Conservation (phyloP, 2,888 invertebrate species). For the Neoascia interrupta region DNA sequence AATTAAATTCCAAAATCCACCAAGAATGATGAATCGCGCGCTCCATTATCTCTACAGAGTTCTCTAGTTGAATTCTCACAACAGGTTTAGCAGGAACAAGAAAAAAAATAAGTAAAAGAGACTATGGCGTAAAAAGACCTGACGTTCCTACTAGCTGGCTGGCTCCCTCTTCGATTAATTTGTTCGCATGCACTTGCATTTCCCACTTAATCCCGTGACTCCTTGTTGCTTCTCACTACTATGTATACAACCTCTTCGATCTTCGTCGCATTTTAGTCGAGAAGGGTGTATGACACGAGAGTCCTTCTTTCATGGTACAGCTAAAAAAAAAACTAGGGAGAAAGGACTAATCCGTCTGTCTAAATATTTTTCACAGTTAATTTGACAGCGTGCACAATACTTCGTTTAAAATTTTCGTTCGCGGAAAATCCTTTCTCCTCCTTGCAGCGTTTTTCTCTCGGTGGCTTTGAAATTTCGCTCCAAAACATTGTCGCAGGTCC, state of each 20-base stretch:
- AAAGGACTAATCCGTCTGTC: constrained; percentile 68
- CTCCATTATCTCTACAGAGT: constrained; percentile 52
- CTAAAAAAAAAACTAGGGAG: constrained; percentile 1
- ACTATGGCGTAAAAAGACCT: constrained; percentile 10
- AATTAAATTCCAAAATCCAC: constrained; percentile 68
- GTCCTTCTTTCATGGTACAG: constrained; percentile 6
- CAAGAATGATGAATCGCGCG: constrained; percentile 68
- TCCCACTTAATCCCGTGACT: constrained; percentile 40
- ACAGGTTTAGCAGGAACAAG: constrained; percentile 2
- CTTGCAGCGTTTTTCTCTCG: not conserved
- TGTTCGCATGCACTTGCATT: constrained; percentile 63
- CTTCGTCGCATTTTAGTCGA: constrained; percentile 61
- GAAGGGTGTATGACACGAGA: not conserved
- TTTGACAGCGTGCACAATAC: constrained; percentile 69
- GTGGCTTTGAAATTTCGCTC: not conserved
- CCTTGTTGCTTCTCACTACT: constrained; percentile 53
- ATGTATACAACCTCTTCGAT: constrained; percentile 57
- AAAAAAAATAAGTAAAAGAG: constrained; percentile 17
- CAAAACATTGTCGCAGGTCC: constrained; percentile 21
- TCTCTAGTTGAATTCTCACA: not conserved
- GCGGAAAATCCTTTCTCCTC: constrained; percentile 41
- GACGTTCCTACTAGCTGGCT: not conserved
- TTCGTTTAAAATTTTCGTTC: constrained; percentile 60
- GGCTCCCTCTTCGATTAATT: constrained; percentile 44
- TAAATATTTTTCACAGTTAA: constrained; percentile 70